Percentiles rank a stretch among this genome's conserved stretches.
These are phyloP conservation scores for Sarcophaga carnaria DNA, from an alignment of 2,888 invertebrate genomes.

Conservation along the genomic window DNA sequence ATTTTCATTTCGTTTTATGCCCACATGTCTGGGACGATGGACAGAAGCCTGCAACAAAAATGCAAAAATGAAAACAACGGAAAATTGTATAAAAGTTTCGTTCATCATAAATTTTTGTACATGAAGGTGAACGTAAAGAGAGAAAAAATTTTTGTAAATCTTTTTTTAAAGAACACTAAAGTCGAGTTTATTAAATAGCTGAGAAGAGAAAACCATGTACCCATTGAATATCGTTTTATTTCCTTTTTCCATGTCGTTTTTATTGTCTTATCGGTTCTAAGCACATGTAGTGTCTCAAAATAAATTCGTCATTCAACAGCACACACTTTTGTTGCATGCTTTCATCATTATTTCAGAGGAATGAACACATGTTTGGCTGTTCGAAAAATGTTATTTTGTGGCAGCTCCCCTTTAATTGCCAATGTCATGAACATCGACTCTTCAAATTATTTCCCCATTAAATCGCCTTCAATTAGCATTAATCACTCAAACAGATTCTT, in stretches of 20 bases:
- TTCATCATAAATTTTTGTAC: background rate
- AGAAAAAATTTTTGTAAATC: too few relatives aligned
- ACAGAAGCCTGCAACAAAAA: constrained; percentile 75
- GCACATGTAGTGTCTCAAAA: background rate
- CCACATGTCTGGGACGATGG: constrained; percentile 76
- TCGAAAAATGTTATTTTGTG: constrained; percentile 1
- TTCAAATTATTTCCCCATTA: constrained; percentile 28
- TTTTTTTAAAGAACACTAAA: too few relatives aligned
- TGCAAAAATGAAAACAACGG: background rate
- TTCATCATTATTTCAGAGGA: background rate
- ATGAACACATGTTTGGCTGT: constrained; percentile 24
- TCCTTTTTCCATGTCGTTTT: too few relatives aligned
- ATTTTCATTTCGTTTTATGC: constrained; percentile 74
- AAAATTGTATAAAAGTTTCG: constrained; percentile 56
- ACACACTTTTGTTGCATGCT: background rate
- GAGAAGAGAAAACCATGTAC: too few relatives aligned
- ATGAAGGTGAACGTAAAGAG: too few relatives aligned
- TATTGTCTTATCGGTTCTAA: too few relatives aligned
- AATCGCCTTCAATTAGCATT: constrained; percentile 66
- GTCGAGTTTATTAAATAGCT: too few relatives aligned
- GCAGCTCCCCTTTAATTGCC: constrained; percentile 49
- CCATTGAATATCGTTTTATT: too few relatives aligned
- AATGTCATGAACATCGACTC: constrained; percentile 54
- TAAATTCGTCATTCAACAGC: constrained; percentile 20
- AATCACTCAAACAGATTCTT: constrained; percentile 60